Evolutionary conservation across 2,888 invertebrate genomes (phyloP), one percentile per base, ranked within the genome.

Genomic region (Hydriomena furcata): DNA sequence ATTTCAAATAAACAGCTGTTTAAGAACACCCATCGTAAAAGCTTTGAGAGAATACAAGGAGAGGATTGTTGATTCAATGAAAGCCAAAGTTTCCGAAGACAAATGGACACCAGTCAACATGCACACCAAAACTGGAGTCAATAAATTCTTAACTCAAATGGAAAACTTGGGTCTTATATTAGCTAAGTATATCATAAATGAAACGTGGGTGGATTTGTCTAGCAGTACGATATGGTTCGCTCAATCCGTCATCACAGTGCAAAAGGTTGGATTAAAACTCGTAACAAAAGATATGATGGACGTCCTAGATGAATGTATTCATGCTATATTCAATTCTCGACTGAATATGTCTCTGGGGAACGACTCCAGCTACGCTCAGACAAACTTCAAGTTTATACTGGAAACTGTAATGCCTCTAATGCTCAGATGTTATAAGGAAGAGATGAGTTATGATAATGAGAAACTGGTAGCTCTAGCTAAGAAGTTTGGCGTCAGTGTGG

Each of bases 1-100:
- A 58, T 99, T 98, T 81, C 96, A 97, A 76, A 91, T 99, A 65
- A 97, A 98, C 74, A 95, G 96, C 13, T 93, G 96, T 56, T 86
- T 99, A 51, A 92, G 96, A 56, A 92, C 93, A 7, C 95, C 97
- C 0, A 89, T 97, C 38, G 93, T 93, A 31, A 93, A 94, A 81
- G 94, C 95, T 12, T 86, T 98, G 51, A 92, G 92, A 63, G 96
- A 97, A 65, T 93, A 95, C 35, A 93, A 94, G 62, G 95, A 96
- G 60, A 97, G 96, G 76, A 92, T 95, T 61, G 91, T 95, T 10
- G 97, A 98, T 73, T 95, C 95, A 0, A 93, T 97, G 64, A 96
- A 95, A 79, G 86, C 94, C 47, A 92, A 93, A 66, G 92, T 94
- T 4, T 82, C 93, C 43, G 97, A 98, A 77, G 98, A 98, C 70